phyloP scores from a whole-genome alignment of 2,888 invertebrate genomes.

The Neoscelio sp. region DNA sequence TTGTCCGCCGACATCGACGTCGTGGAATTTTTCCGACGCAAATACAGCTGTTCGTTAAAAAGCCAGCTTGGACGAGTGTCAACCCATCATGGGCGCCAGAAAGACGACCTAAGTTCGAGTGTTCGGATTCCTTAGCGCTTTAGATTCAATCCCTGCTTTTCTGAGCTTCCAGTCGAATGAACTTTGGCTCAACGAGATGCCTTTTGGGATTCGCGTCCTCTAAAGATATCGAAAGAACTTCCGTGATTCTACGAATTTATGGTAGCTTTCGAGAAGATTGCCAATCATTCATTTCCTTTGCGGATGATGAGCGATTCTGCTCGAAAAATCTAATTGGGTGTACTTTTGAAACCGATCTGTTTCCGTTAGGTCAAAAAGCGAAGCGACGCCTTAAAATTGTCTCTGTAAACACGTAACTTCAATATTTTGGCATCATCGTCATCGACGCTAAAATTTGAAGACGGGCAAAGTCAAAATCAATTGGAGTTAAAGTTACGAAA shows the following conservation, averaged over 20 bases:
- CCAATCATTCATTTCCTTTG: conserved; percentile 25
- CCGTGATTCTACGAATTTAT: conserved; percentile 33
- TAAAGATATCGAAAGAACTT: conserved; percentile 50
- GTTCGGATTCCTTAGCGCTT: conserved; percentile 28
- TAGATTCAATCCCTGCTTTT: conserved; percentile 36
- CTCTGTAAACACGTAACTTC: too few species aligned
- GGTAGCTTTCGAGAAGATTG: conserved; percentile 37
- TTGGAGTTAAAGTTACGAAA: too few species aligned
- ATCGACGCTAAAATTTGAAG: too few species aligned
- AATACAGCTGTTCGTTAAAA: conserved; percentile 71
- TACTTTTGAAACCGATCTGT: too few species aligned
- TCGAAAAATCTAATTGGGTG: not conserved
- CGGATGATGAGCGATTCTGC: not conserved
- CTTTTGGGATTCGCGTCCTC: conserved; percentile 33
- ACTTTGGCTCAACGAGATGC: conserved; percentile 49
- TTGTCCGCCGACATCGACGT: not conserved
- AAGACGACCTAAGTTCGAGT: conserved; percentile 54
- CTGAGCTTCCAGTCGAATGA: conserved; percentile 51
- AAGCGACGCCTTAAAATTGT: too few species aligned
- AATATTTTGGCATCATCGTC: too few species aligned
- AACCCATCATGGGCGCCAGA: conserved; percentile 74
- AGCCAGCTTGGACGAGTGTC: conserved; percentile 75
- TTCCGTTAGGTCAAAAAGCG: too few species aligned
- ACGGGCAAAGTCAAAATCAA: too few species aligned
- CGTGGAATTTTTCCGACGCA: conserved; percentile 11